Conservation (phyloP, 2,888 invertebrate genomes). For the Dusona sp. region DNA sequence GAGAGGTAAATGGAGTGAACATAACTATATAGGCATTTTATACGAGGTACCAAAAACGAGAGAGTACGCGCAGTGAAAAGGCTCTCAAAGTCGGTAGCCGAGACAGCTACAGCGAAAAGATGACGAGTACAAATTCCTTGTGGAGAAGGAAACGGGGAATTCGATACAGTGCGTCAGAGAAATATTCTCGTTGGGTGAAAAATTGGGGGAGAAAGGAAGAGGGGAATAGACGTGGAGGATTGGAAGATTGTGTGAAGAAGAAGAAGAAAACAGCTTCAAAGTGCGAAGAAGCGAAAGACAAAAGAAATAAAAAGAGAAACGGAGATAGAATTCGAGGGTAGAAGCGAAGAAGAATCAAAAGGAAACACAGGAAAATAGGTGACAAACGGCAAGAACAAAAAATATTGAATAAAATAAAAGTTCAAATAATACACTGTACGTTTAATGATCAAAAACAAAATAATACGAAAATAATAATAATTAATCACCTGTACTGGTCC, state of each 20-base stretch:
- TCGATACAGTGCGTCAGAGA: conserved; percentile 20
- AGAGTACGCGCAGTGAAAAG: not conserved
- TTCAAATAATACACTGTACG: too few relatives aligned
- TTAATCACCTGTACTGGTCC: too few relatives aligned
- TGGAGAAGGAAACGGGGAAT: not conserved
- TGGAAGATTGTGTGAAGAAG: not conserved
- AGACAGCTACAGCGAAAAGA: not conserved
- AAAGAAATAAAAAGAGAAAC: not conserved
- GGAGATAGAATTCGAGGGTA: not conserved
- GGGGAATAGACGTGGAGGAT: not conserved
- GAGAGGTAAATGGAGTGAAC: not conserved
- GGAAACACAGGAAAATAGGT: too few relatives aligned
- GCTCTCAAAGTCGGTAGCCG: conserved; percentile 1
- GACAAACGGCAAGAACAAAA: not conserved
- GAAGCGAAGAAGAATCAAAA: not conserved
- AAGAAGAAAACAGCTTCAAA: not conserved
- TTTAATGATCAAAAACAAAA: not conserved
- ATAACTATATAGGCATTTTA: conserved; percentile 14
- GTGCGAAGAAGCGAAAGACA: not conserved
- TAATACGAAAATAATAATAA: not conserved
- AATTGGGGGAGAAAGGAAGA: not conserved
- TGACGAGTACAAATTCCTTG: not conserved
- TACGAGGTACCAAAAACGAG: conserved; percentile 19
- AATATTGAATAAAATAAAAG: not conserved
- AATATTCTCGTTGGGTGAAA: conserved; percentile 7